Evolutionary conservation across 2,113 vertebrate species (phyloP).

Genomic region (Spea multiplicata): DNA sequence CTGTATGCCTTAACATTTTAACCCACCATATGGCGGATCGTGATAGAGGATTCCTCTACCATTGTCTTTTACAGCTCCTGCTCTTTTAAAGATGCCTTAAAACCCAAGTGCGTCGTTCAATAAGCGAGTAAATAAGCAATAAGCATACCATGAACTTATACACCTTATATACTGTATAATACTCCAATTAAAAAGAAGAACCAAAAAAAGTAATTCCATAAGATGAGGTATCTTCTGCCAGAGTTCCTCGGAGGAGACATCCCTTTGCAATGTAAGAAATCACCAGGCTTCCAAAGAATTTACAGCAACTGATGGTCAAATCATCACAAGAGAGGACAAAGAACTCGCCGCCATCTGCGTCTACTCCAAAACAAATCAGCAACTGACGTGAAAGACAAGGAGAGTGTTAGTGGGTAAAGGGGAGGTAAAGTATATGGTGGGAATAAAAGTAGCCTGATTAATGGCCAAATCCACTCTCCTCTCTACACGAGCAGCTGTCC

Average conservation of each 20-base stretch:
- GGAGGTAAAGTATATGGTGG: slow-evolving; percentile 8
- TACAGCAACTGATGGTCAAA: background rate
- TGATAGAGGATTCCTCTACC: too few relatives aligned
- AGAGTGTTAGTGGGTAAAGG: slow-evolving; percentile 9
- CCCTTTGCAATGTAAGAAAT: background rate
- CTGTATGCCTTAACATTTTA: too few relatives aligned
- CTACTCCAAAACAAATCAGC: slow-evolving; percentile 13
- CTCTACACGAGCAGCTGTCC: slow-evolving; percentile 36
- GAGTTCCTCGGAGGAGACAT: background rate
- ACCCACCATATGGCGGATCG: too few relatives aligned
- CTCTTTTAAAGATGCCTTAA: too few relatives aligned
- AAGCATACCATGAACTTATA: too few relatives aligned
- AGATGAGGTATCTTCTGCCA: background rate
- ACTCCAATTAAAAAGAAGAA: too few relatives aligned
- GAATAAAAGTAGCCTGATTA: slow-evolving; percentile 29
- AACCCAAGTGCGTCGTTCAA: too few relatives aligned
- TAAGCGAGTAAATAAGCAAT: too few relatives aligned
- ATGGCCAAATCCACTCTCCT: slow-evolving; percentile 24
- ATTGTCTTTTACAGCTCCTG: too few relatives aligned
- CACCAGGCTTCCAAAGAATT: background rate
- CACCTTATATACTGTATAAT: too few relatives aligned
- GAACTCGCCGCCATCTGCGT: background rate
- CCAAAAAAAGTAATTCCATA: background rate
- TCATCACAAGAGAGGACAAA: slow-evolving; percentile 9
- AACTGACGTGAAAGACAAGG: slow-evolving; percentile 21